Base-by-base conservation (phyloP, 2,113 vertebrate species). In the Apteryx owenii region DNA sequence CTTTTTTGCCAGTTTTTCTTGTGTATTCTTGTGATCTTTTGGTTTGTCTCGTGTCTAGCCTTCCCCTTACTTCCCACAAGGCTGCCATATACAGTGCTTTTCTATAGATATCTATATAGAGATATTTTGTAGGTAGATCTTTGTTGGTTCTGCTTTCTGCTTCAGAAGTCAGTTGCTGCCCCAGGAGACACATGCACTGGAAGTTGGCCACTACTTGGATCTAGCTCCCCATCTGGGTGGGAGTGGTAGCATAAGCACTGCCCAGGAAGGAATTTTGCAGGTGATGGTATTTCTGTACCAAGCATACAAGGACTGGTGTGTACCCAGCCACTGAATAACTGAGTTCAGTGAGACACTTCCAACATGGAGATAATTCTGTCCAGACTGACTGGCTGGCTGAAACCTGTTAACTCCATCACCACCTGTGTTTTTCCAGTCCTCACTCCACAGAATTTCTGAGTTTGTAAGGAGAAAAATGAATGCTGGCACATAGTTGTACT, bases 341-440 rank as follows among this genome's bases (percentile, higher is more conserved):
- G 66, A 92, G 31, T 58, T 82, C 51, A 16, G 29, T 36, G 58
- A 33, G 50, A 72, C 26, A 29, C 46, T 75, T 16, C 13, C 3
- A 40, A n/a, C 0, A 0, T 1, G 4, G 38, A 69, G 86, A 86
- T 9, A 42, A 18, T n/a, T 46, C 46, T 23, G 51, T 62, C 7
- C 42, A 54, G 51, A 56, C 25, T 18, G n/a, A 26, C 73, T 81
- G 81, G 14, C 60, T 87, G 36, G 3, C 42, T 87, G 53, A 4
- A 28, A 22, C 58, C 12, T 75, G 40, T 36, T 85, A 66, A 33
- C 44, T 77, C 83, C 36, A 40, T 71, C 79, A 68, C 17, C 14
- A 22, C 20, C 26, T 85, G 26, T 58, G 11, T 26, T 66, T 25
- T 5, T 50, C 26, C 10, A 2, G 1, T 61, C 21, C 38, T 73